Conservation (phyloP, 2,113 vertebrate species). For the Erythrocercus mccallii region DNA sequence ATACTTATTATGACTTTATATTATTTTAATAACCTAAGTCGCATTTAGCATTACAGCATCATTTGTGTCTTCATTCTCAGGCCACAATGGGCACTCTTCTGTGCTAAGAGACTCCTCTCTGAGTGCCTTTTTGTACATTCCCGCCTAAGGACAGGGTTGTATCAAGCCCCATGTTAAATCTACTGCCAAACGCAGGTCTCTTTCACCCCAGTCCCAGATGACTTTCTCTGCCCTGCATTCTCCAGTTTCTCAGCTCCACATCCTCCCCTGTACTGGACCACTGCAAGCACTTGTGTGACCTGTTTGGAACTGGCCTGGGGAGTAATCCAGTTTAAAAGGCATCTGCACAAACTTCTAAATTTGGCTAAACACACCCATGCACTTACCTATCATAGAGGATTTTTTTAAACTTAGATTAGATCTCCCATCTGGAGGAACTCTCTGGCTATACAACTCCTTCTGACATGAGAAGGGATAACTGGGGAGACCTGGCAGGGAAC, state of each 20-base stretch:
- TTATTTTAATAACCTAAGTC: neutral
- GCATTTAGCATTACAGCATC: neutral
- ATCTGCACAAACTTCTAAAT: neutral
- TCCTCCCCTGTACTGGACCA: neutral
- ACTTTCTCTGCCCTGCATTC: neutral
- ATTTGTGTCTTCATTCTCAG: neutral
- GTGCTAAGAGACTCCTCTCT: neutral
- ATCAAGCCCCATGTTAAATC: accelerated
- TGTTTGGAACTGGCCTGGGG: neutral
- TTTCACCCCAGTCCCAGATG: accelerated
- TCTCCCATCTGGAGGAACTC: neutral
- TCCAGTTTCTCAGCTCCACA: neutral
- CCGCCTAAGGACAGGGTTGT: neutral
- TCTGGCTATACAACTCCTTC: neutral
- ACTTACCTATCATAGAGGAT: neutral
- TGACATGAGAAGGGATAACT: neutral
- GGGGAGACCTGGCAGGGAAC: neutral
- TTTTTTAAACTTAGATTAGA: neutral
- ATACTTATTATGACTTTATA: neutral
- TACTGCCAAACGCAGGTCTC: neutral
- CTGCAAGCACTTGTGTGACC: neutral
- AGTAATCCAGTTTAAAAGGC: neutral
- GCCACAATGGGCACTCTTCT: neutral
- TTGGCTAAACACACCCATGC: neutral
- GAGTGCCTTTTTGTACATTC: neutral